phyloP scores from a whole-genome alignment of 2,797 vertebrate species.

The Cuniculus paca region DNA sequence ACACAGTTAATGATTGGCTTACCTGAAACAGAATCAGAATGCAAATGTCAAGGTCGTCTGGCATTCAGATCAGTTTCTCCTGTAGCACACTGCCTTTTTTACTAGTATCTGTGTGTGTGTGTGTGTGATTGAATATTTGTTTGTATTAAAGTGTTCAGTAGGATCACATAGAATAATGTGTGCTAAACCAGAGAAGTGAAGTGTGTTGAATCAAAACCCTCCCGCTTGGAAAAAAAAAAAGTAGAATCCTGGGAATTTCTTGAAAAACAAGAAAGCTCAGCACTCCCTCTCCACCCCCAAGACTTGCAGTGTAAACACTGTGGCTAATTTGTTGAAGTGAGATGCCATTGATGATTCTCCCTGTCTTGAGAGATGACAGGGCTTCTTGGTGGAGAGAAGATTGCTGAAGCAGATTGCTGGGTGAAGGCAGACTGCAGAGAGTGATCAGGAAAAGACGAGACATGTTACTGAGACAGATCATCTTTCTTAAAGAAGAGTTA shows the following conservation, averaged over 20 bases:
- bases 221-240: conserved; percentile 78
- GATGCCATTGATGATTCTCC: conserved; percentile 81
- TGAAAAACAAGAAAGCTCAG: conserved; percentile 69
- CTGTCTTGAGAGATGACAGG: conserved; percentile 82
- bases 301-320: conserved; percentile 81
- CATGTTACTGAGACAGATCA: conserved; percentile 75
- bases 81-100: background rate
- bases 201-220: conserved; percentile 57
- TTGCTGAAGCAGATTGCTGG: conserved; percentile 51
- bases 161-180: conserved; percentile 44
- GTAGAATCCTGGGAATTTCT: conserved; percentile 83
- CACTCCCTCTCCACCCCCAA: background rate
- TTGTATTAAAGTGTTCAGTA: conserved; percentile 26
- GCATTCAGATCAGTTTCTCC: background rate
- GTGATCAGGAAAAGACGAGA: conserved; percentile 70
- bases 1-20: background rate
- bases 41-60: background rate
- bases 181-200: conserved; percentile 67
- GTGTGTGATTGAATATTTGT: conserved; percentile 47
- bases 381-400: conserved; percentile 71
- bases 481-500: conserved; percentile 74
- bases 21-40: background rate
- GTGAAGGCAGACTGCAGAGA: conserved; percentile 64
- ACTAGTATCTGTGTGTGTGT: background rate
- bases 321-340: conserved; percentile 84